phyloP scores from a whole-genome alignment of 2,113 vertebrate species.

The Sigmodon hispidus region DNA sequence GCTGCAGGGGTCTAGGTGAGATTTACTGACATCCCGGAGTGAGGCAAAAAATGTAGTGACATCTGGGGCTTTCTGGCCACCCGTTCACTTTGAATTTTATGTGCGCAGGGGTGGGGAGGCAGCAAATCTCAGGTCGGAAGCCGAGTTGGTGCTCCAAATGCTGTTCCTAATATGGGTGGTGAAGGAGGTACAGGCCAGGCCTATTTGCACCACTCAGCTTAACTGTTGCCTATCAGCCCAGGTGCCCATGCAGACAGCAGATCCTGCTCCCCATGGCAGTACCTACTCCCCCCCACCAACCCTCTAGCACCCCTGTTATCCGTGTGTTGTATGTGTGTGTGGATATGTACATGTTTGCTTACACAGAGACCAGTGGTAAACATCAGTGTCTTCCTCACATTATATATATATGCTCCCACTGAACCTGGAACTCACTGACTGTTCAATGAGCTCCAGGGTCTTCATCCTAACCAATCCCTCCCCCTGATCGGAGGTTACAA shows the following conservation, averaged over 20 bases:
- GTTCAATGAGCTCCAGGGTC: neutral
- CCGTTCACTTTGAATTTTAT: neutral
- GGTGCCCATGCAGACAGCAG: rapidly evolving
- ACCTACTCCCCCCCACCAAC: neutral
- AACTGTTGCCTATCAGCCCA: neutral
- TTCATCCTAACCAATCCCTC: neutral
- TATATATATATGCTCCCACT: neutral
- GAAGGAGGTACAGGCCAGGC: neutral
- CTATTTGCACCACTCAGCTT: neutral
- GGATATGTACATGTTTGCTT: neutral
- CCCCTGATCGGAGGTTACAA: neutral
- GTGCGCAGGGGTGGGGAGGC: neutral
- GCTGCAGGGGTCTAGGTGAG: neutral
- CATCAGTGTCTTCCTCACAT: neutral
- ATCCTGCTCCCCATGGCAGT: no score
- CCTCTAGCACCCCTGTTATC: neutral
- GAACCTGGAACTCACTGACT: neutral
- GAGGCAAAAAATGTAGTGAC: neutral
- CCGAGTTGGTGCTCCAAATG: neutral
- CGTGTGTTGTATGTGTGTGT: neutral
- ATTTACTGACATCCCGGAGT: neutral
- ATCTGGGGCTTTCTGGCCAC: neutral
- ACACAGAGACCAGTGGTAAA: neutral
- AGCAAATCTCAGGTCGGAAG: rapidly evolving
- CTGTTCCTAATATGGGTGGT: neutral